Evolutionary conservation across 2,113 vertebrate genomes (phyloP), one percentile per base, ranked within the genome.

Genomic region (Podarcis muralis): DNA sequence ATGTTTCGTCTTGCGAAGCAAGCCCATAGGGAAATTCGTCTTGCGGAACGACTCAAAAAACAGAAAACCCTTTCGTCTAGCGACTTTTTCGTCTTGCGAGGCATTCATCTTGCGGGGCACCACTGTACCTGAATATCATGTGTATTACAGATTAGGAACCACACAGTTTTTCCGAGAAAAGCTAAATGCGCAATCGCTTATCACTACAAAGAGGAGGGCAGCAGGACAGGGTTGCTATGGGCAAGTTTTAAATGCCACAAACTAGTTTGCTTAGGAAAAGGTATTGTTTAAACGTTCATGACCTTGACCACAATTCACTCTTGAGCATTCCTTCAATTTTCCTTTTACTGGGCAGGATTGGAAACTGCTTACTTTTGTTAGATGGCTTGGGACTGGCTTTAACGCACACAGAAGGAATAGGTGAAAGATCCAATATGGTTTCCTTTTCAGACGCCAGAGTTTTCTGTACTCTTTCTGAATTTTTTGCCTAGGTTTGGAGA

Each of bases 391-490:
- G 23, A 30, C 88, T 94, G 89, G 88, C 87, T 94, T 95, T 87
- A 94, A 89, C 90, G 89, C 88, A 87, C 7, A 90, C 87, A 40
- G 85, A 91, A 91, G 90, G 95, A 94, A 90, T 77, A 90, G 81
- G 78, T 95, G 90, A 94, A 92, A 92, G 84, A 90, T 90, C 84
- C 83, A 95, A 71, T 91, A 93, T 88, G 88, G 90, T 90, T 94
- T 87, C 75, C 90, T 86, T 53, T 92, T 92, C 92, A 78, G 35
- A 87, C 93, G 91, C 87, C 92, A 95, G 93, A 81, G 80, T 85
- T 91, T 32, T 90, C 83, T 92, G 90, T 81, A 81, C 48, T 86
- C 77, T 92, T 92, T 89, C 86, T 95, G 88, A 69, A 89, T 62
- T 85, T 92, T 94, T 92, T 91, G 32, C 62, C 59, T 87, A 69